Conservation (phyloP, 2,888 invertebrate species). For the Leptarthrus brevirostris region DNA sequence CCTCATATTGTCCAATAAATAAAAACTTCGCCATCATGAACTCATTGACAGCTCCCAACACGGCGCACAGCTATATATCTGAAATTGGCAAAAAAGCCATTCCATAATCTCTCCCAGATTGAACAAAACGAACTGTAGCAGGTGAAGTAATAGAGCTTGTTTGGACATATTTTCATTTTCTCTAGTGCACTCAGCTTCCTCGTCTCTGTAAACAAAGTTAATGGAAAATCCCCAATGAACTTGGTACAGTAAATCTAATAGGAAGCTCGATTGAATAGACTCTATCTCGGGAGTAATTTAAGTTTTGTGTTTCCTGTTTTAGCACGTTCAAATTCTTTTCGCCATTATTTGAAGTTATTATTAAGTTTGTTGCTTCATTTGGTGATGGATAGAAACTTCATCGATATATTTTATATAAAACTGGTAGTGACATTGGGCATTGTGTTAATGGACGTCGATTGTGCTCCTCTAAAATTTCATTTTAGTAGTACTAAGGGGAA, state of each 20-base stretch:
- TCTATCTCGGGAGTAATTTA: not conserved
- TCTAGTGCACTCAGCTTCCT: constrained; percentile 9
- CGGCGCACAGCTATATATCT: not conserved
- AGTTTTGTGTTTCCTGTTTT: not conserved
- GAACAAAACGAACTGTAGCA: constrained; percentile 13
- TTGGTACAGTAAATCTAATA: not conserved
- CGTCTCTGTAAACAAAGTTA: constrained; percentile 27
- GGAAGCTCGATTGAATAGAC: not conserved
- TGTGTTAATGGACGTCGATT: too few species aligned
- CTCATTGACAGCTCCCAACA: constrained; percentile 5
- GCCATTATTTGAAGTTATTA: too few species aligned
- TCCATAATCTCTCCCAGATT: not conserved
- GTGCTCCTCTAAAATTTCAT: too few species aligned
- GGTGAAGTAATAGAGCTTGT: not conserved
- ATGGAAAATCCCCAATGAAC: constrained; percentile 30
- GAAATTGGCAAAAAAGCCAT: constrained; percentile 13
- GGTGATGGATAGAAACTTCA: too few species aligned
- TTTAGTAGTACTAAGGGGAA: too few species aligned
- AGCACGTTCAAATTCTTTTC: too few species aligned
- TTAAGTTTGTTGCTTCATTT: too few species aligned
- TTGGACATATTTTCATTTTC: constrained; percentile 37
- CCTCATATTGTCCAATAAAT: constrained; percentile 8
- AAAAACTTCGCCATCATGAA: constrained; percentile 26
- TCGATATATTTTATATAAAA: too few species aligned
- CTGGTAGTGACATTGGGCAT: too few species aligned